Conservation (phyloP, 2,888 invertebrate genomes). For the Strigamia crassipes region DNA sequence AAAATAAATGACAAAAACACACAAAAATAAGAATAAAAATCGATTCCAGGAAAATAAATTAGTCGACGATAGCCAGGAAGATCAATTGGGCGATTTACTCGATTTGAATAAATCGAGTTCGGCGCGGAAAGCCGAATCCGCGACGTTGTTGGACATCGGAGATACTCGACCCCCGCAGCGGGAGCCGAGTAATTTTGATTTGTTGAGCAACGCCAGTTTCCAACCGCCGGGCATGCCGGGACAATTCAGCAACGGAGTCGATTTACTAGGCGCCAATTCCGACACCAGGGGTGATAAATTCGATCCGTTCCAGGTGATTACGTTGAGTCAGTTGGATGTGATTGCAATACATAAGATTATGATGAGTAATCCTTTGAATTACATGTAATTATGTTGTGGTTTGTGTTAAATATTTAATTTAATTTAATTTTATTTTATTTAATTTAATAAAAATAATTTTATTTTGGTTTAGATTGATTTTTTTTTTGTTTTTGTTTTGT, state of each 20-base stretch:
- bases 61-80: slow-evolving; percentile 2
- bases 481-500: too few relatives aligned
- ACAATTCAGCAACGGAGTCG: slow-evolving; percentile 44
- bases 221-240: neutral
- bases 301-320: slow-evolving; percentile 29
- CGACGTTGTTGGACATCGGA: slow-evolving; percentile 48
- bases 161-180: slow-evolving; percentile 34
- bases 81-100: slow-evolving; percentile 46
- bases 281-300: neutral
- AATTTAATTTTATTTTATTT: too few relatives aligned
- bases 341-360: neutral
- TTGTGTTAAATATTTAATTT: too few relatives aligned
- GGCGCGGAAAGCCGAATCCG: neutral
- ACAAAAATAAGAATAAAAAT: neutral
- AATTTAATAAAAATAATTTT: neutral
- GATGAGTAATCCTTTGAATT: neutral
- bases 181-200: slow-evolving; percentile 49
- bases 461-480: too few relatives aligned
- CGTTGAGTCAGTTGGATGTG: neutral
- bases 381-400: neutral
- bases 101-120: slow-evolving; percentile 43
- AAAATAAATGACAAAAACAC: neutral
- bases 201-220: slow-evolving; percentile 46
- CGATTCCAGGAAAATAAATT: neutral
- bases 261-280: slow-evolving; percentile 44